A percentile compares a stretch with the other conserved stretches of the same genome.
These are phyloP conservation scores for Xylota sylvarum DNA, from an alignment of 2,888 invertebrate species.

Conservation along the genomic window DNA sequence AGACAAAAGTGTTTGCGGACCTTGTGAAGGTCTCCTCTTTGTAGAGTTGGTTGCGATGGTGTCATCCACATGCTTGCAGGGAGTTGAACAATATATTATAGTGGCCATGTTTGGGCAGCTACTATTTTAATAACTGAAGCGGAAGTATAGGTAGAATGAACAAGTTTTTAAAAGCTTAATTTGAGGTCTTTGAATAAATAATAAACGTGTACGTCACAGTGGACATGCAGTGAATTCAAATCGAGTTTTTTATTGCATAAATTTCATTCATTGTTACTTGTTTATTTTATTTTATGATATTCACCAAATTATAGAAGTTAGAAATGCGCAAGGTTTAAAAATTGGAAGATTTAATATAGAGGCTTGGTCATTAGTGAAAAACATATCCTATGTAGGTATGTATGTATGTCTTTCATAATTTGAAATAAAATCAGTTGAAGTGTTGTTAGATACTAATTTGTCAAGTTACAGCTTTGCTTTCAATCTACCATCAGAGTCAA, in stretches of 20 bases:
- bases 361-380: too few relatives aligned
- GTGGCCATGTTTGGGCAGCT: conserved; percentile 1
- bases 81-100: conserved; percentile 24
- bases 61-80: background rate
- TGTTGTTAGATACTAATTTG: too few relatives aligned
- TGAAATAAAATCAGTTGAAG: too few relatives aligned
- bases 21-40: conserved; percentile 62
- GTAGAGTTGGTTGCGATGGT: conserved; percentile 7
- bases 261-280: conserved; percentile 11
- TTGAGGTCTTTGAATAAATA: conserved; percentile 7
- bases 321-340: too few relatives aligned
- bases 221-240: conserved; percentile 33
- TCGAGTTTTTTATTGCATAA: conserved; percentile 19
- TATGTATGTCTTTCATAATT: too few relatives aligned
- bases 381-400: too few relatives aligned
- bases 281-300: too few relatives aligned
- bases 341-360: too few relatives aligned
- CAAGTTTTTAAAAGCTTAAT: conserved; percentile 20
- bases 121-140: conserved; percentile 21
- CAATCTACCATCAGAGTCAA: too few relatives aligned
- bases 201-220: background rate
- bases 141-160: conserved; percentile 28
- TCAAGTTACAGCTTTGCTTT: too few relatives aligned
- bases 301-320: too few relatives aligned
- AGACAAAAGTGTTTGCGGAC: conserved; percentile 45